phyloP scores from a whole-genome alignment of 35 echinoderm and acorn worm species.

The Anneissia japonica region DNA sequence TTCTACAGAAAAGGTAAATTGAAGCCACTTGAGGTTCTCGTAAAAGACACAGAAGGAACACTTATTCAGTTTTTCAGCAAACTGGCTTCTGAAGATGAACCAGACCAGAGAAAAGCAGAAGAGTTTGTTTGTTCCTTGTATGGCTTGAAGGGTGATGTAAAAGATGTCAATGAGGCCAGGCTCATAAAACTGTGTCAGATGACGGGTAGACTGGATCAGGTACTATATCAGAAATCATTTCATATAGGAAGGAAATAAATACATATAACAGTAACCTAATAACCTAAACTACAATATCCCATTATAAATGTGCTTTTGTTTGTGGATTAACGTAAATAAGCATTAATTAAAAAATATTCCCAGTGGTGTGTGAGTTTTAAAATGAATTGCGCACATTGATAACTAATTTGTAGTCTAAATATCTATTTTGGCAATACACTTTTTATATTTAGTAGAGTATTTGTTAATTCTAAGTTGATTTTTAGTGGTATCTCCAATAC shows the following conservation, averaged over 20 bases:
- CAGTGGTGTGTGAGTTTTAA: not conserved
- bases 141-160: slow-evolving; percentile 26
- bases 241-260: no score
- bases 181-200: slow-evolving; percentile 33
- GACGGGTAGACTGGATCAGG: slow-evolving; percentile 52
- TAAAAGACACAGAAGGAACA: slow-evolving; percentile 47
- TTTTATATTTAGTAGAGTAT: no score
- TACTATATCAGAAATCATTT: no score
- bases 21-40: slow-evolving; percentile 31
- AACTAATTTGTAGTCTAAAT: no score
- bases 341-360: not conserved
- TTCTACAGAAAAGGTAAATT: slow-evolving; percentile 47
- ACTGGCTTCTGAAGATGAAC: slow-evolving; percentile 16
- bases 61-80: slow-evolving; percentile 19
- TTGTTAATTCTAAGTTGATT: no score
- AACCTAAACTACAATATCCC: no score
- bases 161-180: slow-evolving; percentile 48
- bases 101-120: slow-evolving; percentile 23
- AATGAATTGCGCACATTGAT: no score
- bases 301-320: no score
- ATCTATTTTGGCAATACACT: no score
- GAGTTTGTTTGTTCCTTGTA: slow-evolving; percentile 57
- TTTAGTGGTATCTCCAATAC: no score
- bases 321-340: not conserved
- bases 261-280: no score